Conservation (phyloP, 2,888 invertebrate species). For the Thecophora atra region DNA sequence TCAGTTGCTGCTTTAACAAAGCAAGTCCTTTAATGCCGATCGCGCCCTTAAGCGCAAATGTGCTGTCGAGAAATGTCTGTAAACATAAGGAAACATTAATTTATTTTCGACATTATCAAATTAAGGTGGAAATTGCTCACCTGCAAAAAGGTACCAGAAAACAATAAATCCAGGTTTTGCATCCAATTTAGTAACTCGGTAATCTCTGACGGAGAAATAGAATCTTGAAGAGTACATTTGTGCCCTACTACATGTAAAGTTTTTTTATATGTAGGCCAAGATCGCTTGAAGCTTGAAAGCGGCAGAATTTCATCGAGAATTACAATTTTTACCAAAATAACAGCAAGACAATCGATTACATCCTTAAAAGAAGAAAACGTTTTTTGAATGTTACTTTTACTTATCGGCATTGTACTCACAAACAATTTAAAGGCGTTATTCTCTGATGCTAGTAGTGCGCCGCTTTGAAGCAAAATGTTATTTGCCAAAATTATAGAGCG, state of each 20-base stretch:
- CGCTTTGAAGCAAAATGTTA: slow-evolving; percentile 79
- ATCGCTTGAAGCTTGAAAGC: slow-evolving; percentile 65
- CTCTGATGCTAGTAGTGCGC: slow-evolving; percentile 72
- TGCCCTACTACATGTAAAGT: slow-evolving; percentile 76
- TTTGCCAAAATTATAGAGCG: slow-evolving; percentile 77
- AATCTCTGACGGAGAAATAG: slow-evolving; percentile 69
- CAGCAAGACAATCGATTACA: slow-evolving; percentile 70
- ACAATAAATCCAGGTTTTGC: slow-evolving; percentile 67
- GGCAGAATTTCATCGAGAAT: slow-evolving; percentile 67
- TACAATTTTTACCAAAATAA: slow-evolving; percentile 73
- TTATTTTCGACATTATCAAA: background rate
- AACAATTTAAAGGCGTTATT: slow-evolving; percentile 56
- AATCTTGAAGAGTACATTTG: slow-evolving; percentile 71
- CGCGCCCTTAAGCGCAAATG: slow-evolving; percentile 52
- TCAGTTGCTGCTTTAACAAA: slow-evolving; percentile 59
- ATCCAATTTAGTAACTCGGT: slow-evolving; percentile 77
- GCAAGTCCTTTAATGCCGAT: slow-evolving; percentile 51
- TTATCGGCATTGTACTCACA: slow-evolving; percentile 42
- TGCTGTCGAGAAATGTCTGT: slow-evolving; percentile 54
- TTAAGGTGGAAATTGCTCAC: slow-evolving; percentile 58
- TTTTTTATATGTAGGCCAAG: slow-evolving; percentile 83
- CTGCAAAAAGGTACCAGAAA: slow-evolving; percentile 75
- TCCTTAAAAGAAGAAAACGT: slow-evolving; percentile 49
- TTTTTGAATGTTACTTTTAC: background rate
- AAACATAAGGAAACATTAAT: slow-evolving; percentile 29